Evolutionary conservation across 2,113 vertebrate species (phyloP), one percentile per base, ranked within the genome.

Genomic region (Gallinago jamesoni): DNA sequence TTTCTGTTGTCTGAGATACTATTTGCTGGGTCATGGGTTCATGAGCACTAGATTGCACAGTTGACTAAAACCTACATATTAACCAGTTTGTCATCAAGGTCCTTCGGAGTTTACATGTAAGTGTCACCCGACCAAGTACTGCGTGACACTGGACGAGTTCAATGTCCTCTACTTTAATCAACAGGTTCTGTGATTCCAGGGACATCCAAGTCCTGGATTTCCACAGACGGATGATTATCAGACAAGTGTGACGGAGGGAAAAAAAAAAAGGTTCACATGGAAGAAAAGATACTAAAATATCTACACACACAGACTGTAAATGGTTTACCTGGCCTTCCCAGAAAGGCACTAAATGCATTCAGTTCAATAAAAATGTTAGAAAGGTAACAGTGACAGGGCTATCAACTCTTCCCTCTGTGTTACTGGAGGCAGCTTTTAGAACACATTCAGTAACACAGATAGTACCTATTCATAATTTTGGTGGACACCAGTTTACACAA

Each of bases 21-120:
- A 14, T 85, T 92, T 76, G 69, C 39, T 78, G n/a, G 76, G 72
- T 66, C 80, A 70, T 8, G 33, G 37, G 83, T 73, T 55, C 50
- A 67, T 2, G n/a, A 92, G 28, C 81, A 14, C 24, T 22, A 48
- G 50, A 48, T 43, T 76, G 63, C 56, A 73, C 43, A 90, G 59
- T 18, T 97, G 66, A 91, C 70, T 53, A 21, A 86, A 74, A 63
- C 24, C 90, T 89, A 82, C 56, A 86, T 24, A 95, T 93, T 96
- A 96, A 94, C 95, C 67, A 94, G n/a, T 11, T 39, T 16, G 70
- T 50, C 84, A 92, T 64, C 85, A 70, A 31, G 18, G 86, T 73
- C n/a, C 48, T 60, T 55, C 33, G 62, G 63, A 69, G 2, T 45
- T 90, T 17, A 63, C 3, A 1, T 10, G 1, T 4, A 33, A 70